phyloP scores from a whole-genome alignment of 2,113 vertebrate genomes.

The Electrona antarctica region DNA sequence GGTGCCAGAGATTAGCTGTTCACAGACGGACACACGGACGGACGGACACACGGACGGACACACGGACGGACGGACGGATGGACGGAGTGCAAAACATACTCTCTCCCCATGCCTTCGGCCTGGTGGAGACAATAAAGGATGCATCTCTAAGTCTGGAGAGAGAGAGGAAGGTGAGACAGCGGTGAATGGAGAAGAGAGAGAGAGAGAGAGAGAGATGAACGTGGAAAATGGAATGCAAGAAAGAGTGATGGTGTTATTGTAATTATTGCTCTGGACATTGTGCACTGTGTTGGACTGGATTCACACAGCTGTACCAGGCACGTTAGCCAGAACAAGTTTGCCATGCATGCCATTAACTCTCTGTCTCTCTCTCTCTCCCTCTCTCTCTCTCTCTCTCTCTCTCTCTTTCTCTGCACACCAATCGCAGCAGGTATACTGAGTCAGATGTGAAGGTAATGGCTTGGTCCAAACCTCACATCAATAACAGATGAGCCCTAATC shows the following conservation, averaged over 20 bases:
- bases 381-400: not conserved
- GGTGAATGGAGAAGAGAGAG: not conserved
- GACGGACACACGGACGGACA: too few species aligned
- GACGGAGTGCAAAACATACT: too few species aligned
- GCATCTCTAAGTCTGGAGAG: too few species aligned
- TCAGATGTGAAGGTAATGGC: slow-evolving; percentile 85
- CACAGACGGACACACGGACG: too few species aligned
- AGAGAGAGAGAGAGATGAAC: not conserved
- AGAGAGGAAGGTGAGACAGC: not conserved
- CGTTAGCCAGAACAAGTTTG: not conserved
- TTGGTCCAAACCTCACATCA: slow-evolving; percentile 94
- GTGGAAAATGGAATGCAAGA: not conserved
- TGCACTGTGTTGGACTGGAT: too few species aligned
- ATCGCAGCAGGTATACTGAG: slow-evolving; percentile 38
- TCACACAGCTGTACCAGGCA: not conserved
- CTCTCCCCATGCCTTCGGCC: too few species aligned
- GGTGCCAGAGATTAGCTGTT: too few species aligned
- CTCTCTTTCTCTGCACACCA: not conserved
- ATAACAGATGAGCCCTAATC: slow-evolving; percentile 99
- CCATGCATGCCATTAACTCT: too few species aligned
- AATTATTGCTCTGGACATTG: too few species aligned
- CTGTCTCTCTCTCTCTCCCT: not conserved
- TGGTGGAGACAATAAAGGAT: too few species aligned
- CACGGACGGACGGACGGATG: too few species aligned
- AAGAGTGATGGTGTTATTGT: not conserved